Percentiles rank a stretch among this genome's conserved stretches.
phyloP scores from a whole-genome alignment of 2,797 vertebrate species.

The Chaetophractus vellerosus region DNA sequence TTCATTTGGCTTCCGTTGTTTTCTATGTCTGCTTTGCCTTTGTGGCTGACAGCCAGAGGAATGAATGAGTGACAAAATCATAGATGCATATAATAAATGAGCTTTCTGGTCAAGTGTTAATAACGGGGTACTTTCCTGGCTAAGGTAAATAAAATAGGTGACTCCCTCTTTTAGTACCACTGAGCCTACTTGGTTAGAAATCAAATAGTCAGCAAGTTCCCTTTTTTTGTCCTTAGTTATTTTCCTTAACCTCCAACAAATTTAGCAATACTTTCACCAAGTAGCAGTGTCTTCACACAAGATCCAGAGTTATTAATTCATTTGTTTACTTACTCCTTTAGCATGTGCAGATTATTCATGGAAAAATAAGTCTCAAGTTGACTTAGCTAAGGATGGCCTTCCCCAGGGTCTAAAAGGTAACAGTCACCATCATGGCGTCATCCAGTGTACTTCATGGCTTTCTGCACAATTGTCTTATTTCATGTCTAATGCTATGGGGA shows the following conservation, averaged over 20 bases:
- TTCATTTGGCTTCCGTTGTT: background rate
- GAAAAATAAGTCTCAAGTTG: conserved; percentile 3
- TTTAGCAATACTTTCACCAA: background rate
- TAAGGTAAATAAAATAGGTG: background rate
- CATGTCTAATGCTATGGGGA: background rate
- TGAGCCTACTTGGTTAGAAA: background rate
- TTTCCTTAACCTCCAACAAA: background rate
- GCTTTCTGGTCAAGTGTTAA: background rate
- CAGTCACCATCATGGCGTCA: background rate
- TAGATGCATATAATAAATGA: background rate
- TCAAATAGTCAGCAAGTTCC: background rate
- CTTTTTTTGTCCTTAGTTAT: background rate
- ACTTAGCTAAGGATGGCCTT: background rate
- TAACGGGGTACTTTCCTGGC: background rate
- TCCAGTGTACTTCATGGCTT: background rate
- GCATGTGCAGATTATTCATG: background rate
- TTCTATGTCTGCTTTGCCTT: background rate
- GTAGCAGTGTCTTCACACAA: background rate
- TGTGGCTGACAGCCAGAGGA: background rate
- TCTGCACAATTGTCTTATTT: background rate
- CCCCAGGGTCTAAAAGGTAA: background rate
- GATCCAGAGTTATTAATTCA: no score
- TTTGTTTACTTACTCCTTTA: background rate
- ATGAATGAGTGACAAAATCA: background rate
- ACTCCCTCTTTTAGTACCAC: background rate